These are phyloP conservation scores for Porites rus DNA, from an alignment of 92 coral and sea anemone genomes.

Conservation along the genomic window DNA sequence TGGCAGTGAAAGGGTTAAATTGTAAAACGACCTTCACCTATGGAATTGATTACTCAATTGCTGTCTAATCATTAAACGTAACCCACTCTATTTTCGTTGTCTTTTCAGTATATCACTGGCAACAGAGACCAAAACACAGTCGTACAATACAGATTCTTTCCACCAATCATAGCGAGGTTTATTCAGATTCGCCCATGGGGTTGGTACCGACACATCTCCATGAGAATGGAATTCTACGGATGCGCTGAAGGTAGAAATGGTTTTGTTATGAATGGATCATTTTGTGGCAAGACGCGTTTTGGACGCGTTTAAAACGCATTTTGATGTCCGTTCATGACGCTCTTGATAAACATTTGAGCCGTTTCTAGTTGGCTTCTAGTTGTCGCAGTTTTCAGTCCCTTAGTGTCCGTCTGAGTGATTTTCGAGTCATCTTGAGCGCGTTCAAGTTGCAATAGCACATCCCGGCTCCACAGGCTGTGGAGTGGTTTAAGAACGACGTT, in stretches of 20 bases:
- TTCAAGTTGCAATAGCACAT: too few species aligned
- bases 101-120: constrained; percentile 72
- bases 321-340: not conserved
- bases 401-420: not conserved
- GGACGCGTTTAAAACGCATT: not conserved
- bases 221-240: constrained; percentile 85
- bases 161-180: constrained; percentile 73
- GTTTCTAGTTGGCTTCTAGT: not conserved
- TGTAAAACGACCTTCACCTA: too few species aligned
- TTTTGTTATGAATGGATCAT: not conserved
- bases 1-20: too few species aligned
- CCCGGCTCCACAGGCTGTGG: too few species aligned
- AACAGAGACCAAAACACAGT: constrained; percentile 85
- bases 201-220: constrained; percentile 79
- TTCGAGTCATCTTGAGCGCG: too few species aligned
- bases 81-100: not conserved
- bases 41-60: not conserved
- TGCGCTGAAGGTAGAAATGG: constrained; percentile 70
- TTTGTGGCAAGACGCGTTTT: not conserved
- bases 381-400: not conserved
- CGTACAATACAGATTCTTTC: constrained; percentile 64
- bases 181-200: constrained; percentile 74
- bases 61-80: not conserved
- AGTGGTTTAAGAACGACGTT: too few species aligned
- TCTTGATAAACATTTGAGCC: too few species aligned